Conservation (phyloP, 2,888 invertebrate species). For the Pandemis corylana region DNA sequence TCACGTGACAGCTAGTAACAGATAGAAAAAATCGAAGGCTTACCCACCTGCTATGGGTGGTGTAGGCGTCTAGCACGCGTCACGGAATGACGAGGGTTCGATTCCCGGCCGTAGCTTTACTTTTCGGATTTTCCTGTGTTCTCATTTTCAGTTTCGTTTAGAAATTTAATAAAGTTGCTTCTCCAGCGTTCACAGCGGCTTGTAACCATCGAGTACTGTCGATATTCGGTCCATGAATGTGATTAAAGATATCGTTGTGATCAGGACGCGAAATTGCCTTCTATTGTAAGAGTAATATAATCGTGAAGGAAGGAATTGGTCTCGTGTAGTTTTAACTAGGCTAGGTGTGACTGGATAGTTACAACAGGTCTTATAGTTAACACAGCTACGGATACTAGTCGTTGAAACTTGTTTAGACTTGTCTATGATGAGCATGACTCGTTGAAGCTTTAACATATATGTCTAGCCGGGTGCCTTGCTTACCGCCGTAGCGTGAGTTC, state of each 20-base stretch:
- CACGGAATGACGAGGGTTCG: no score
- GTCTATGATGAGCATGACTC: neutral
- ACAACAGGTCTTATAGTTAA: slow-evolving; percentile 20
- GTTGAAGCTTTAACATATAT: neutral
- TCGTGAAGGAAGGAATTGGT: slow-evolving; percentile 38
- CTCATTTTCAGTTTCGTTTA: no score
- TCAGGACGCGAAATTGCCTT: slow-evolving; percentile 35
- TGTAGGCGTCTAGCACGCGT: no score
- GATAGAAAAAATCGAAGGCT: no score
- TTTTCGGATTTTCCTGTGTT: no score
- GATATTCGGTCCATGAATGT: slow-evolving; percentile 32
- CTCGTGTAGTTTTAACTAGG: slow-evolving; percentile 27
- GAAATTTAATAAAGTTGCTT: no score
- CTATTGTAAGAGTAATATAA: slow-evolving; percentile 26
- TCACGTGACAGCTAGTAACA: no score
- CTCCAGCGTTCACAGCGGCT: neutral
- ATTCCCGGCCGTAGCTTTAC: no score
- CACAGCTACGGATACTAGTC: neutral
- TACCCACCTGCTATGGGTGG: no score
- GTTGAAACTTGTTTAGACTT: neutral
- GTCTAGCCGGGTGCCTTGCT: no score
- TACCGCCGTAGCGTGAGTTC: no score
- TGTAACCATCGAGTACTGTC: slow-evolving; percentile 4
- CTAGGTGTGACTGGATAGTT: slow-evolving; percentile 18
- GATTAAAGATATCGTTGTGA: slow-evolving; percentile 32